Base-by-base conservation (phyloP, 2,113 vertebrate genomes). In the Cariama cristata region DNA sequence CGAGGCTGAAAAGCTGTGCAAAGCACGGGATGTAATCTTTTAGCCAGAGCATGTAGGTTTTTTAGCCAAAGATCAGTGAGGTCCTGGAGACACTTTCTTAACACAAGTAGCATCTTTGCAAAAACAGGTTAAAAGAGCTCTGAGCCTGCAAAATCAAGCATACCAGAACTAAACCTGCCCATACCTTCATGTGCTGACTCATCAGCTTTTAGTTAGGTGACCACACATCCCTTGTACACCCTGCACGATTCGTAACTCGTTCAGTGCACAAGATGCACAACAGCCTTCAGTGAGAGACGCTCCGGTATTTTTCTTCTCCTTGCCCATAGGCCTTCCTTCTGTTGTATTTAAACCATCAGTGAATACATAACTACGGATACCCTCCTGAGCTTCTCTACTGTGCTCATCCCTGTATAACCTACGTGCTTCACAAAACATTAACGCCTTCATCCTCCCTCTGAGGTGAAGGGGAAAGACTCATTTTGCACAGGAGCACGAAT, bases 401-500 rank as follows among this genome's bases (percentile, higher is more conserved):
- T 28, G 58, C 74, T 93, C 95, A 95, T 94, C 90, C 75, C 35
- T 26, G 62, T 30, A 79, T 27, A 55, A 50, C 24, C 62, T 68
- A 89, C 90, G 49, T 72, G 77, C 82, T 97, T 83, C 75, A 87
- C 85, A 80, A 88, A 91, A 63, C 75, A 44, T 40, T n/a, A 81
- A 79, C 18, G 80, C 66, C 94, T 89, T 93, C 91, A 73, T 9
- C 79, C 72, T 84, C 79, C 80, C 69, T 53, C 83, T 85, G 86
- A 79, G 88, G 64, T 81, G 73, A 89, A 69, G 22, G 28, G 27
- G 55, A 80, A 92, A 44, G 66, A 84, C n/a, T 87, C 14, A 22
- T 81, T 83, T 85, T 82, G 60, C 58, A 84, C 58, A 56, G 47
- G 58, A 67, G 74, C 4, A 20, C 3, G 49, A 81, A 79, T 81